A percentile compares a stretch with the other conserved stretches of the same genome.
Conservation (phyloP, 2,113 vertebrate species). For the Thermophis baileyi region DNA sequence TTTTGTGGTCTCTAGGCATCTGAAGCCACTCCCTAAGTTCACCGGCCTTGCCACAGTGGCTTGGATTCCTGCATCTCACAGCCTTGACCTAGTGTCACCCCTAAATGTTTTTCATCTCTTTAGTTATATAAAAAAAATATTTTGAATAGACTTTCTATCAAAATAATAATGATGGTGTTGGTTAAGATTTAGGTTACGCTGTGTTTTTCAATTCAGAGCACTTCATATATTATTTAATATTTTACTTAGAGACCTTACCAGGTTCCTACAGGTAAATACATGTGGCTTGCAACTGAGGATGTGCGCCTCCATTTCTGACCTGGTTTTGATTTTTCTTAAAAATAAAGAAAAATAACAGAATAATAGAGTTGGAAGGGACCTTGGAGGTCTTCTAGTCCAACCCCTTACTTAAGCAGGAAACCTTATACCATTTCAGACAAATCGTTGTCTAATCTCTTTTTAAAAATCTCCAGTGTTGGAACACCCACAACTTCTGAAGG, state of each 20-base stretch:
- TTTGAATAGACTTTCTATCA: not conserved
- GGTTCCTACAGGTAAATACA: not conserved
- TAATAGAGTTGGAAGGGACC: not conserved
- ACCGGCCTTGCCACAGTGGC: not conserved
- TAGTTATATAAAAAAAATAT: not conserved
- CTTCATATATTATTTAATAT: not conserved
- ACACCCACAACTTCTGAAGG: not conserved
- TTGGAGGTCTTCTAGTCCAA: not conserved
- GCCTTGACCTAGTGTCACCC: not conserved
- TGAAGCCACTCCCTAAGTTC: not conserved
- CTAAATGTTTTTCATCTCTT: not conserved
- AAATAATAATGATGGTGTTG: not conserved
- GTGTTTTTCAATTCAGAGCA: not conserved
- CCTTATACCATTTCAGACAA: not conserved
- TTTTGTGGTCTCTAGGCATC: not conserved
- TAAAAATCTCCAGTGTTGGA: not conserved
- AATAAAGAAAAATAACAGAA: not conserved
- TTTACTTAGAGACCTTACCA: not conserved
- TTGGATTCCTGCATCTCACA: not conserved
- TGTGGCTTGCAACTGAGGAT: not conserved
- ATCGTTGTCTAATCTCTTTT: not conserved
- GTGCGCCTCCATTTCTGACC: not conserved
- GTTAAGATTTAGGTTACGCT: not conserved
- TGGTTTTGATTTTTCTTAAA: not conserved
- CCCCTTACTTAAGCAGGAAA: not conserved